Evolutionary conservation across 2,113 vertebrate species (phyloP), one percentile per base, ranked within the genome.

Genomic region (Oreochromis aureus): DNA sequence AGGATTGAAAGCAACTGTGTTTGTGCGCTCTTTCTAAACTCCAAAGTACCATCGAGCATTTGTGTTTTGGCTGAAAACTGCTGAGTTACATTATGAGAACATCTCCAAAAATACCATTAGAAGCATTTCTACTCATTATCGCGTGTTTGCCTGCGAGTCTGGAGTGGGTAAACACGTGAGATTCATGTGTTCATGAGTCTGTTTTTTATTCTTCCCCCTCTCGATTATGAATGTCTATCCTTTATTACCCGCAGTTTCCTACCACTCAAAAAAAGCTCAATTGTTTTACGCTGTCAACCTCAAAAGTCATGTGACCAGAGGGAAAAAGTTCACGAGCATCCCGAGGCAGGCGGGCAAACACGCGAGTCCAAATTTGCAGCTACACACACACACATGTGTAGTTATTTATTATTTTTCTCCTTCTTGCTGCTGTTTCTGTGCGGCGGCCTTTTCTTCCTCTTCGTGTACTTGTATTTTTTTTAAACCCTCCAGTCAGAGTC

Each of bases 301-400:
- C 12, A 30, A 89, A 88, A 63, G 88, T 93, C 92, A 91, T n/a
- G 85, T 90, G 92, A 94, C 87, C 55, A 80, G 87, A 63, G 61
- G 53, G 66, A 73, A 63, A 80, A 79, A 84, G 92, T 91, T 90
- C 88, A 89, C 71, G 92, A 86, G 90, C 87, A 79, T 85, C 81
- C 6, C 12, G 36, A 55, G 32, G 63, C 83, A 86, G 58, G 53
- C 86, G 79, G 91, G 39, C 84, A 92, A 93, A 91, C 83, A 87
- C 88, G 87, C 6, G 58, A 88, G 80, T 44, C 48, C 76, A 46
- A 85, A 76, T 51, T 30, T 73, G 46, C 36, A 89, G 83, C 87
- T 36, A 86, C 48, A 34, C 41, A 79, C 41, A 79, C 39, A 89
- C 36, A 39, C 66, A 83, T 46, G 81, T 73, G 63, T 61, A 73